Evolutionary conservation across 2,113 vertebrate genomes (phyloP), one percentile per base, ranked within the genome.

Genomic region (Oncorhynchus nerka): DNA sequence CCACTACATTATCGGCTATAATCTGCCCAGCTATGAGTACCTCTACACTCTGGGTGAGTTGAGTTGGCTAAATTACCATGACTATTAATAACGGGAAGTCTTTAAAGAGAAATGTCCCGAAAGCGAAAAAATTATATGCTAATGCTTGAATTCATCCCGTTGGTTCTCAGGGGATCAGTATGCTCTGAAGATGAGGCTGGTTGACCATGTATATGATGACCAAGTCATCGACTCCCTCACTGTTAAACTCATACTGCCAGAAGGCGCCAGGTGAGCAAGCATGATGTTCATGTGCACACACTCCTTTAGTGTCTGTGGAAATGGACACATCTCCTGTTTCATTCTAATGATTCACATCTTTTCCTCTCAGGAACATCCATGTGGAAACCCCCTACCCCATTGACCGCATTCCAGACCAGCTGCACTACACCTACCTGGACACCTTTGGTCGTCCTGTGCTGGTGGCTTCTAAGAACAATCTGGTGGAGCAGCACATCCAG

Each of bases 401-500:
- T 59, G 91, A 81, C 68, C 95, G 96, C 12, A 88, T 92, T 73
- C 92, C 94, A 0, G 95, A 98, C 0, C 96, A 99, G 88, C 94
- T 99, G 75, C 98, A 99, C 70, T 98, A 98, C 67, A 99, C 98
- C 0, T 99, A 99, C 12, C 90, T 99, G 87, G 98, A 99, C 85
- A 99, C 98, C 0, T 99, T 99, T 28, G 98, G 98, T 66, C 95
- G 97, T 9, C 96, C 97, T 0, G 98, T 99, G 80, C 94, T 99
- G 68, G 95, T 98, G 3, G 98, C 97, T 69, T 95, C 95, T 39
- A 99, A 99, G 93, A 95, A 55, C 75, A 99, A 99, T 74, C 89
- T 99, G 86, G 97, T 99, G 75, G 98, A 99, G 81, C 97, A 99
- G 89, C 98, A 99, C 85, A 99, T 99, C 83, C 97, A 99, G 88